These are phyloP conservation scores for Pantherophis guttatus DNA, from an alignment of 2,113 vertebrate genomes.

Conservation along the genomic window DNA sequence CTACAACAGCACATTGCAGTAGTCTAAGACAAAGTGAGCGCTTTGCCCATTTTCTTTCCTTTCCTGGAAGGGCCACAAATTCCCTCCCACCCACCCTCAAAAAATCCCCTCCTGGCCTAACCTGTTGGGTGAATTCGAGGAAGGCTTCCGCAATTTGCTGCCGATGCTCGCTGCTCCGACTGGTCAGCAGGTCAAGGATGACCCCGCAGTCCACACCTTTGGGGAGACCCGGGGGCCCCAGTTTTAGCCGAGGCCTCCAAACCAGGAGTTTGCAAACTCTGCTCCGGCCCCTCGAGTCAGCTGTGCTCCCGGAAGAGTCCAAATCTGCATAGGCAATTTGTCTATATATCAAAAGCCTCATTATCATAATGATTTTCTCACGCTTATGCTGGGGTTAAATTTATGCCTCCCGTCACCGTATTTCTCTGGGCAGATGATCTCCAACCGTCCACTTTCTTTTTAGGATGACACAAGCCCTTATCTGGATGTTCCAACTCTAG, in stretches of 20 bases:
- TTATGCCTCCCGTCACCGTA: background rate
- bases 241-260: background rate
- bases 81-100: too few species aligned
- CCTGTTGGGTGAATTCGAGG: constrained; percentile 55
- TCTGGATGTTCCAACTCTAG: background rate
- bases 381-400: background rate
- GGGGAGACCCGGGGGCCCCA: too few species aligned
- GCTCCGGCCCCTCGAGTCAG: background rate
- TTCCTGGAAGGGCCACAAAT: background rate
- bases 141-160: constrained; percentile 55
- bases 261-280: background rate
- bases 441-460: background rate
- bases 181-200: constrained; percentile 55
- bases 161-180: constrained; percentile 56
- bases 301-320: background rate
- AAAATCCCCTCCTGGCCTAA: background rate
- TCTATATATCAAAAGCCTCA: background rate
- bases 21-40: background rate
- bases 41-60: background rate
- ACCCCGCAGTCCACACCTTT: constrained; percentile 37
- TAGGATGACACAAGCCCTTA: background rate
- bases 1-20: background rate
- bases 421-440: background rate
- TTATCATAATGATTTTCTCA: background rate
- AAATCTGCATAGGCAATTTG: background rate